Evolutionary conservation across 2,113 vertebrate genomes (phyloP).

Genomic region (Burhinus oedicnemus): DNA sequence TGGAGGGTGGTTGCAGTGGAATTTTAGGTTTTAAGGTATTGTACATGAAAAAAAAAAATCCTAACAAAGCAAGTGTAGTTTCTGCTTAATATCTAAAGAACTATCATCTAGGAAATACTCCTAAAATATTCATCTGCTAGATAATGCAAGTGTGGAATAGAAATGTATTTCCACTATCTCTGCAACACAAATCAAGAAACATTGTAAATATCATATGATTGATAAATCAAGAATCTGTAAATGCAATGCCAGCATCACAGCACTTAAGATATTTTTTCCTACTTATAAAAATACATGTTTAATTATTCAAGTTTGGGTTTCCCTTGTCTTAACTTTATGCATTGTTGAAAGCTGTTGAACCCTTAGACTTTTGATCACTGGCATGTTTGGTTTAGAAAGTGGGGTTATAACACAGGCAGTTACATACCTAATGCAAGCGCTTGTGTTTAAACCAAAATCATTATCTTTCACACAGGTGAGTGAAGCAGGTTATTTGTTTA

Average conservation of each 20-base stretch:
- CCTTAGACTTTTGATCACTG: background rate
- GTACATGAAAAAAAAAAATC: background rate
- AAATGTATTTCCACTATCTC: background rate
- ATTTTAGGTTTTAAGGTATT: background rate
- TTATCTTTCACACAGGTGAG: background rate
- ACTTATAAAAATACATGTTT: background rate
- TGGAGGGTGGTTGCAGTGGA: background rate
- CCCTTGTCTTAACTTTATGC: background rate
- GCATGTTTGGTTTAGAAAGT: background rate
- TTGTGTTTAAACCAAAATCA: background rate
- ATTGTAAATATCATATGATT: background rate
- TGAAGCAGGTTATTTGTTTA: background rate
- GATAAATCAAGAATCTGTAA: slow-evolving; percentile 4
- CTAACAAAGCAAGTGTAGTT: background rate
- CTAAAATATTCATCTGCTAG: background rate
- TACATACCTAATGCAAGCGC: background rate
- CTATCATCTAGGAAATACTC: background rate
- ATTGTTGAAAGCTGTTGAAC: background rate
- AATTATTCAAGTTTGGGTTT: background rate
- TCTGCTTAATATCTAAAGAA: background rate
- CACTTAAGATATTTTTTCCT: background rate
- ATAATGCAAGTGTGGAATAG: background rate
- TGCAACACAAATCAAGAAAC: background rate
- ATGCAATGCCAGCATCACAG: background rate
- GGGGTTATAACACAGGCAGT: background rate